Conservation (phyloP, 2,797 vertebrate genomes). For the Rhyacichthys aspro region DNA sequence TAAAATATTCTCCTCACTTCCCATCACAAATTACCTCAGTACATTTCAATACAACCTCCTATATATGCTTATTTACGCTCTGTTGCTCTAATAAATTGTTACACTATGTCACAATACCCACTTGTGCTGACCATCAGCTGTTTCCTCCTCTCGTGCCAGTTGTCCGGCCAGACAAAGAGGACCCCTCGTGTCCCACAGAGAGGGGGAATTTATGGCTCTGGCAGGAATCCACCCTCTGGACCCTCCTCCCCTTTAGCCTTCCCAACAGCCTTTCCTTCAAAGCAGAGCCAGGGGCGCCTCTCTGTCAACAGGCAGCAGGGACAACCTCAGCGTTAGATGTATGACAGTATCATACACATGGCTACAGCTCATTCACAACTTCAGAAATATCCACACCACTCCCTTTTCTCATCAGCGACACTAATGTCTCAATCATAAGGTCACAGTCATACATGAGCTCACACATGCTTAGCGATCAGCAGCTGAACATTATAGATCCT, state of each 20-base stretch:
- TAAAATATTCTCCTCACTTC: no score
- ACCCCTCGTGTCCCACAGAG: conserved; percentile 49
- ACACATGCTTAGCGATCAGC: conserved; percentile 13
- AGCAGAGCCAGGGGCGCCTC: conserved; percentile 46
- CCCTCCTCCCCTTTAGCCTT: conserved; percentile 6
- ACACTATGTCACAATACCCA: conserved; percentile 11
- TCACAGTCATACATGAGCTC: no score
- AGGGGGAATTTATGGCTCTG: conserved; percentile 47
- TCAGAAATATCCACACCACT: conserved; percentile 20
- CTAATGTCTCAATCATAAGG: conserved; percentile 9
- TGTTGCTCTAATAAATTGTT: not conserved
- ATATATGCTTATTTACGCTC: not conserved
- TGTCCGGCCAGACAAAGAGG: conserved; percentile 67
- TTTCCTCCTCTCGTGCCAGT: conserved; percentile 71
- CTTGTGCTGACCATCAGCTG: conserved; percentile 63
- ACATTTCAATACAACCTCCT: not conserved
- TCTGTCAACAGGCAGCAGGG: conserved; percentile 54
- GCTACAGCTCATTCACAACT: conserved; percentile 28
- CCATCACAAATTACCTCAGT: not conserved
- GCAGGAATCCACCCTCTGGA: conserved; percentile 46
- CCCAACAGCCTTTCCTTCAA: conserved; percentile 47
- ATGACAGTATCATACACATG: conserved; percentile 5
- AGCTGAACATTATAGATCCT: conserved; percentile 28
- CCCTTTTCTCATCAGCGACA: not conserved
- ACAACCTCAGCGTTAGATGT: not conserved